Evolutionary conservation across 2,888 invertebrate species (phyloP).

Genomic region (Drosophila niveifrons): DNA sequence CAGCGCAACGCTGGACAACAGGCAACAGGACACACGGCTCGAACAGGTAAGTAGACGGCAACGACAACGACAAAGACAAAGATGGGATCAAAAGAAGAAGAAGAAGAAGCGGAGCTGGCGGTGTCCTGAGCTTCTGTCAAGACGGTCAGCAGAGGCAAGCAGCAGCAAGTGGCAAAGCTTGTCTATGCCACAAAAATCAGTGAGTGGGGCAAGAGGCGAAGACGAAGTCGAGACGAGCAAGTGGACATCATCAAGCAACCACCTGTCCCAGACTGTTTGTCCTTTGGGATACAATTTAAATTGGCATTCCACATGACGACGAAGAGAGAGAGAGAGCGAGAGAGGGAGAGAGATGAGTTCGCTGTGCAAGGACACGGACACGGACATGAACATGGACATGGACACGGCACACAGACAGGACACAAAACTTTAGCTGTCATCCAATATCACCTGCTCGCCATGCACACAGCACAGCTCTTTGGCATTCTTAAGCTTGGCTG

Average conservation of each 20-base stretch:
- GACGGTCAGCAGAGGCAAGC: constrained; percentile 63
- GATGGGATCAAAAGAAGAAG: constrained; percentile 3
- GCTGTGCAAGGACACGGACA: not conserved
- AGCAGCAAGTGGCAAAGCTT: constrained; percentile 39
- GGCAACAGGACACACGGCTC: constrained; percentile 43
- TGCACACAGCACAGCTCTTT: constrained; percentile 5
- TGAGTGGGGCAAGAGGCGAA: not conserved
- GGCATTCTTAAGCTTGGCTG: constrained; percentile 2
- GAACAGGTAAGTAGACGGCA: constrained; percentile 49
- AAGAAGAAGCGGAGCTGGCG: not conserved
- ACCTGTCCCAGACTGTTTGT: constrained; percentile 69
- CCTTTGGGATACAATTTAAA: constrained; percentile 81
- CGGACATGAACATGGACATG: constrained; percentile 10
- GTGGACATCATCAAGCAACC: constrained; percentile 55
- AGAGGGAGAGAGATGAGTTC: no score
- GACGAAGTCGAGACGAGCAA: not conserved
- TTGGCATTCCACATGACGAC: constrained; percentile 77
- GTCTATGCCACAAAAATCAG: constrained; percentile 47
- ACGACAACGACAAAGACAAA: constrained; percentile 8
- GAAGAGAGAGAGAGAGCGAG: no score
- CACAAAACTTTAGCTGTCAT: constrained; percentile 28
- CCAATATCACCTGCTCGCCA: constrained; percentile 39
- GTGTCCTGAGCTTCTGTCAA: constrained; percentile 65
- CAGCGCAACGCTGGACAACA: constrained; percentile 21
- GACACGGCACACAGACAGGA: constrained; percentile 15